Base-by-base conservation (phyloP, 2,113 vertebrate species). In the Lipotes vexillifer region DNA sequence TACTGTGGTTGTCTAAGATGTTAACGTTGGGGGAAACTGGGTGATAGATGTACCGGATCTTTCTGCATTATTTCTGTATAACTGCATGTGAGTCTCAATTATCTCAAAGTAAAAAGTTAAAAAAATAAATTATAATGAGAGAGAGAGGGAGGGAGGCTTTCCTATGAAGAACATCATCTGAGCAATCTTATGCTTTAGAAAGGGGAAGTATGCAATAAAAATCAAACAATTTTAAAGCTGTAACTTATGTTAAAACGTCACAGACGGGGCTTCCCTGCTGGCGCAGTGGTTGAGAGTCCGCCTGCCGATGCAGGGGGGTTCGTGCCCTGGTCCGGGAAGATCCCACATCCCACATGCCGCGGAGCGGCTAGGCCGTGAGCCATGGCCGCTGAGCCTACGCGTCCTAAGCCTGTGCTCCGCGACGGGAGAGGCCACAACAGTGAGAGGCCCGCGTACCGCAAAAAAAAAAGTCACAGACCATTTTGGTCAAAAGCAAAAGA, bases 201-300 rank as follows among this genome's bases (percentile, higher is more conserved):
- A 84, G 5, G 65, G 8, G 69, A 69, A 21, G 33, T 29, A 88
- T 80, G 38, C 36, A 74, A 61, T 90, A 75, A 82, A 90, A 81
- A 78, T 84, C 33, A 55, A 83, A 71, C 31, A 93, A 72, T 91
- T 80, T 49, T 41, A 88, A 25, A 78, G 61, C 72, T 61, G 25
- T 78, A n/a, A 94, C 38, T 91, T 88, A 44, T 69, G 74, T 81
- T 77, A 31, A 83, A 90, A 86, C 97, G 29, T 88, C 29, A 80
- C n/a, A 84, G 1, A 66, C 44, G 46, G 46, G 46, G 46, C 46
- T 49, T 49, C 46, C 46, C 46, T 49, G 46, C 11, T 49, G 46
- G 46, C 12, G 0, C 46, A 49, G 46, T 49, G 12, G 46, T 49
- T 49, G 46, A 49, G 46, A 13, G 46, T 49, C 46, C 12, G 12